Conservation (phyloP, 2,797 vertebrate genomes). For the Bucorvus abyssinicus region DNA sequence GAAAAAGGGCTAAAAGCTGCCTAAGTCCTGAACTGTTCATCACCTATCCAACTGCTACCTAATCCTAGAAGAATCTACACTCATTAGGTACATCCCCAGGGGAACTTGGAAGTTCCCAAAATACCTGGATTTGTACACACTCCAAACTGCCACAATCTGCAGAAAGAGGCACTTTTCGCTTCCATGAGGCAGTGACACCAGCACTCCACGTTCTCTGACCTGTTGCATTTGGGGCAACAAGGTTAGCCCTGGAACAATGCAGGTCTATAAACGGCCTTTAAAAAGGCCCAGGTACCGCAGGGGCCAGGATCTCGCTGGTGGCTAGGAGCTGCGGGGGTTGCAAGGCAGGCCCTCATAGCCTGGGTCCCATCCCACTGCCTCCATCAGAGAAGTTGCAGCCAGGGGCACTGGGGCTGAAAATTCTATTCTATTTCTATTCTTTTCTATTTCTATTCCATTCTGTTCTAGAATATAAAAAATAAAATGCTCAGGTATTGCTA, state of each 20-base stretch:
- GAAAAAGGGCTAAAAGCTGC: neutral
- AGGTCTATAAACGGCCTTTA: neutral
- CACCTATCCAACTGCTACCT: neutral
- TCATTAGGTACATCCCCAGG: neutral
- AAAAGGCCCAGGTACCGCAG: neutral
- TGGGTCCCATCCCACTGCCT: neutral
- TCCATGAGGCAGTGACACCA: rapidly evolving
- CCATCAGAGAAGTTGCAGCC: rapidly evolving
- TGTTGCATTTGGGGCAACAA: neutral
- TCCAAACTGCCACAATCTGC: neutral
- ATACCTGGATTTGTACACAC: neutral
- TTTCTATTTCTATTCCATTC: neutral
- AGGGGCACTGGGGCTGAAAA: rapidly evolving
- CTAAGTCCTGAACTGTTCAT: neutral
- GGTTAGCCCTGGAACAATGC: too few species aligned
- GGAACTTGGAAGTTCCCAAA: neutral
- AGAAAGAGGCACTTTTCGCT: neutral
- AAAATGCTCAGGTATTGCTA: neutral
- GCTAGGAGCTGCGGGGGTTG: neutral
- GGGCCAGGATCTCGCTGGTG: neutral
- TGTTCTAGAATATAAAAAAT: neutral
- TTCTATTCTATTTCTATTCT: neutral
- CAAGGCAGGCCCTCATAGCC: neutral
- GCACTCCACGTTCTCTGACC: rapidly evolving
- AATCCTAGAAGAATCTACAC: neutral